Conservation (phyloP, 2,797 vertebrate genomes). For the Pachyuromys duprasi region DNA sequence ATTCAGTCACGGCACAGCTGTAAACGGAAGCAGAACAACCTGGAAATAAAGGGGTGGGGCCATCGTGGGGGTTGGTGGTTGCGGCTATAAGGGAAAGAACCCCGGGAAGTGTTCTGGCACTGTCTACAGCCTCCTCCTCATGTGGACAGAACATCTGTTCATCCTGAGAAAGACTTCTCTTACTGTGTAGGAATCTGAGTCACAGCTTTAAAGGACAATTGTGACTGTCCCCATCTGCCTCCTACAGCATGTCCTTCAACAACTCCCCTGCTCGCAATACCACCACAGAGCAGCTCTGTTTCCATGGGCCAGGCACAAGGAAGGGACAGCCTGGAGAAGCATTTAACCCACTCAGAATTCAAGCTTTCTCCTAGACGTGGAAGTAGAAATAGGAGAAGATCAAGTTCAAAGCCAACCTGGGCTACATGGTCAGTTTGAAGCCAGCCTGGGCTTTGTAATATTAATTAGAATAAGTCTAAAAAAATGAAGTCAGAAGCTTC, state of each 20-base stretch:
- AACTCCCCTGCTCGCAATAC: neutral
- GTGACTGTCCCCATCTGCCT: neutral
- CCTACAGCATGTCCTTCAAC: neutral
- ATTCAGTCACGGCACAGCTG: slow-evolving; percentile 16
- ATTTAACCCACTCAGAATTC: neutral
- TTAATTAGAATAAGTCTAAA: neutral
- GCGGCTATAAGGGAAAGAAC: neutral
- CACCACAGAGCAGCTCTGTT: neutral
- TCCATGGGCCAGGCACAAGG: neutral
- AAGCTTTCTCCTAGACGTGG: neutral
- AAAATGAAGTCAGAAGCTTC: neutral
- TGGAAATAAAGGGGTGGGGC: neutral
- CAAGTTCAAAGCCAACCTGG: neutral
- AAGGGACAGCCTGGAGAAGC: neutral
- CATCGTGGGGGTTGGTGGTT: neutral
- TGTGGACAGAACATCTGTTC: neutral
- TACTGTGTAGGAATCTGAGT: neutral
- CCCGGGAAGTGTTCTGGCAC: neutral
- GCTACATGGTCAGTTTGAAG: neutral
- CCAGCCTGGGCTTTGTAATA: neutral
- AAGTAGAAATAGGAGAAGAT: neutral
- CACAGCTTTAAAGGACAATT: neutral
- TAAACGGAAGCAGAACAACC: slow-evolving; percentile 49
- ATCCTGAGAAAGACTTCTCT: neutral
- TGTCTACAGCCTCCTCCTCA: neutral